A percentile compares a stretch with the other conserved stretches of the same genome.
Evolutionary conservation across 2,797 vertebrate genomes (phyloP).

Genomic region (Prionace glauca): DNA sequence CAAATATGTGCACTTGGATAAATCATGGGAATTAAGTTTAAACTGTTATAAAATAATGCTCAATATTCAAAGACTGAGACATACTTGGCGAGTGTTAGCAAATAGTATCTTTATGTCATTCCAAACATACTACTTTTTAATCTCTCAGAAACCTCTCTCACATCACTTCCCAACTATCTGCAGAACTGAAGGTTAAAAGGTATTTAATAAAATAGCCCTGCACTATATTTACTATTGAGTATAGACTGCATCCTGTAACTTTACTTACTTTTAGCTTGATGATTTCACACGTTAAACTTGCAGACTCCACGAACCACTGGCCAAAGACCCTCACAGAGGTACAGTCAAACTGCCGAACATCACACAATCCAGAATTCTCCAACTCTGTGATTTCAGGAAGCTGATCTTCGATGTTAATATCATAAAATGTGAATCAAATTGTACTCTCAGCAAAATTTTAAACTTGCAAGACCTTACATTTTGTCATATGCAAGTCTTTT

Average conservation of each 20-base stretch:
- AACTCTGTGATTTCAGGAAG: constrained; percentile 74
- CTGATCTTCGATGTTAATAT: constrained; percentile 64
- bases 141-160: background rate
- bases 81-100: background rate
- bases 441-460: constrained; percentile 11
- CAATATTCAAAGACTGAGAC: background rate
- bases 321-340: constrained; percentile 64
- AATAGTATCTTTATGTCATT: background rate
- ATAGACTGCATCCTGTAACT: background rate
- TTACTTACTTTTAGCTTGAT: constrained; percentile 72
- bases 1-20: background rate
- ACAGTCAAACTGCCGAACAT: constrained; percentile 66
- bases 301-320: constrained; percentile 68
- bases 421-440: constrained; percentile 42
- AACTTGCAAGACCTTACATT: background rate
- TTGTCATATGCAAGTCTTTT: background rate
- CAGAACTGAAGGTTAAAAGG: background rate
- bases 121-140: background rate
- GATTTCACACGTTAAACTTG: constrained; percentile 79
- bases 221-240: background rate
- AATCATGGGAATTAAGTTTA: background rate
- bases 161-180: background rate
- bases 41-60: background rate
- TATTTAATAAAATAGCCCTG: background rate
- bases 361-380: constrained; percentile 72